Evolutionary conservation across 1,140 invertebrate genomes (phyloP).

Genomic region (Dendrolimus kikuchii): DNA sequence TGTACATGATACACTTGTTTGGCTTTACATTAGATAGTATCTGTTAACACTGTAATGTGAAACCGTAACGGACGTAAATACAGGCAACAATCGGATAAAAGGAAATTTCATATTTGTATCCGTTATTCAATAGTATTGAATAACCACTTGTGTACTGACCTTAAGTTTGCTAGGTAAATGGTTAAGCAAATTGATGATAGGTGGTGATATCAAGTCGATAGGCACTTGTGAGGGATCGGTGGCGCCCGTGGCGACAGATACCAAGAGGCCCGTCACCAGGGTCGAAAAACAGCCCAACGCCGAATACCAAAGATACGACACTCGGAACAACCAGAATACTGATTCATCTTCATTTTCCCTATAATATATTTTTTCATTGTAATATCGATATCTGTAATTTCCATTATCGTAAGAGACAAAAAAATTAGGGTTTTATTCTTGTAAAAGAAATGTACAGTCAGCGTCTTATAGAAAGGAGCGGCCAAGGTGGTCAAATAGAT

Average conservation of each 20-base stretch:
- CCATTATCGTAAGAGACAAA: too few species aligned
- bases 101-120: too few species aligned
- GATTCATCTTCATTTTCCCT: constrained; percentile 38
- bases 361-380: constrained; percentile 15
- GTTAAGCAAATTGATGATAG: constrained; percentile 49
- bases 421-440: too few species aligned
- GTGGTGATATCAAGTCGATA: constrained; percentile 62
- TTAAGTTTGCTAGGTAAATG: constrained; percentile 51
- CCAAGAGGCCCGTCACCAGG: constrained; percentile 79
- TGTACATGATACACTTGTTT: too few species aligned
- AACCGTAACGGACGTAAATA: too few species aligned
- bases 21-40: too few species aligned
- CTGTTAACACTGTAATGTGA: too few species aligned
- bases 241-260: constrained; percentile 78
- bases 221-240: constrained; percentile 68
- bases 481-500: too few species aligned
- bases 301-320: constrained; percentile 81
- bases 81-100: too few species aligned
- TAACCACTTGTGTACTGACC: constrained; percentile 25
- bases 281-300: constrained; percentile 82
- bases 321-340: constrained; percentile 74
- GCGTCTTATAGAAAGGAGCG: too few species aligned
- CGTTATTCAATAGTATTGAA: neutral
- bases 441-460: too few species aligned
- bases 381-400: neutral